Conservation (phyloP, 2,888 invertebrate genomes). For the Heteropelma amictum region DNA sequence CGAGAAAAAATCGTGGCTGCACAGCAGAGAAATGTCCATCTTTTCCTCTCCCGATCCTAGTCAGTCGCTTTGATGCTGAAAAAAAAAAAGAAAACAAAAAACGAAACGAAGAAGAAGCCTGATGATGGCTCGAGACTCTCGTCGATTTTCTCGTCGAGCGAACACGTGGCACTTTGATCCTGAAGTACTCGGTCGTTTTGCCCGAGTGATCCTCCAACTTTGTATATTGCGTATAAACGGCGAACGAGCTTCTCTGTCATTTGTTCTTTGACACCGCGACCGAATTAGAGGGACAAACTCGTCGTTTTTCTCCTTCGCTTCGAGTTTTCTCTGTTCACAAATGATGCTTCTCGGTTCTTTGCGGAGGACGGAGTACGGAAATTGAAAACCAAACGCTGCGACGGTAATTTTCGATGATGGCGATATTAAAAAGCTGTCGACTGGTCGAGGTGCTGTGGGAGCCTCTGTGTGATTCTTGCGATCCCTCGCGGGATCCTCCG, state of each 20-base stretch:
- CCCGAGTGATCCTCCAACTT: not conserved
- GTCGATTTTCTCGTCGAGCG: not conserved
- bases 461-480: too few relatives aligned
- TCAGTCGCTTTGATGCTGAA: not conserved
- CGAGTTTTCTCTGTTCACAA: not conserved
- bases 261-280: not conserved
- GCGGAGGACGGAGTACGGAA: too few relatives aligned
- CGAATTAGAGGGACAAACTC: not conserved
- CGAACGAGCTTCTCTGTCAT: not conserved
- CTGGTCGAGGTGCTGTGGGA: too few relatives aligned
- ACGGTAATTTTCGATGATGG: too few relatives aligned
- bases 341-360: too few relatives aligned
- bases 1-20: constrained; percentile 43
- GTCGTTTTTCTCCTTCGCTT: not conserved
- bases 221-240: not conserved
- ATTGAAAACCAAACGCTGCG: too few relatives aligned
- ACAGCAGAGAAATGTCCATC: constrained; percentile 27
- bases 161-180: not conserved
- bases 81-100: not conserved
- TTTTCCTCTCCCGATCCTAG: not conserved
- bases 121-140: not conserved
- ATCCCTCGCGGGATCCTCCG: too few relatives aligned
- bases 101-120: not conserved
- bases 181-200: not conserved
- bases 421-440: too few relatives aligned